Conservation (phyloP, 2,113 vertebrate species). For the Neomonachus schauinslandi region DNA sequence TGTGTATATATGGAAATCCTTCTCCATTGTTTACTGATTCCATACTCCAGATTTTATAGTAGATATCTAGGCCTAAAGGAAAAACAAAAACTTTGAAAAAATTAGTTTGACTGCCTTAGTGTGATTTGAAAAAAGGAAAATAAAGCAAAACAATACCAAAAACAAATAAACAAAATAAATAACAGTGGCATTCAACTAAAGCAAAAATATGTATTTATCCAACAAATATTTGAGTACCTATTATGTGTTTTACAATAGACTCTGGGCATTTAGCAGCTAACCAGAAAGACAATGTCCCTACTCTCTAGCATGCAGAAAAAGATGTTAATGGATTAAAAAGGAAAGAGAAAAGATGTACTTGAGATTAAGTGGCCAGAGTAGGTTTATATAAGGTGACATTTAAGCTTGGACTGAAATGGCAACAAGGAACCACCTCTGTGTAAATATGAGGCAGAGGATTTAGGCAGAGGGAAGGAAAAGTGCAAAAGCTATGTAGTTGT, state of each 20-base stretch:
- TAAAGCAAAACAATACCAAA: background rate
- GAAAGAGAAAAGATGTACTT: background rate
- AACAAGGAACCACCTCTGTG: background rate
- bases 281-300: background rate
- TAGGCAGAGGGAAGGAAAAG: background rate
- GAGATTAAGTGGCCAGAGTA: background rate
- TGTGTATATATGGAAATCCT: background rate
- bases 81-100: background rate
- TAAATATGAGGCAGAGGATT: background rate
- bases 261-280: background rate
- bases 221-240: conserved; percentile 8
- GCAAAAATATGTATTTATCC: background rate
- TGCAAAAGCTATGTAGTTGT: background rate
- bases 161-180: background rate
- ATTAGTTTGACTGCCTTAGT: background rate
- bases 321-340: background rate
- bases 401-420: background rate
- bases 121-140: background rate
- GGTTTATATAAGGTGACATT: background rate
- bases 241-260: background rate
- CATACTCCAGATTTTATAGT: background rate
- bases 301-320: background rate
- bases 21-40: background rate
- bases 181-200: background rate
- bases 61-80: background rate